These are phyloP conservation scores for Metopolophium dirhodum DNA, from an alignment of 1,140 invertebrate species.

Conservation along the genomic window DNA sequence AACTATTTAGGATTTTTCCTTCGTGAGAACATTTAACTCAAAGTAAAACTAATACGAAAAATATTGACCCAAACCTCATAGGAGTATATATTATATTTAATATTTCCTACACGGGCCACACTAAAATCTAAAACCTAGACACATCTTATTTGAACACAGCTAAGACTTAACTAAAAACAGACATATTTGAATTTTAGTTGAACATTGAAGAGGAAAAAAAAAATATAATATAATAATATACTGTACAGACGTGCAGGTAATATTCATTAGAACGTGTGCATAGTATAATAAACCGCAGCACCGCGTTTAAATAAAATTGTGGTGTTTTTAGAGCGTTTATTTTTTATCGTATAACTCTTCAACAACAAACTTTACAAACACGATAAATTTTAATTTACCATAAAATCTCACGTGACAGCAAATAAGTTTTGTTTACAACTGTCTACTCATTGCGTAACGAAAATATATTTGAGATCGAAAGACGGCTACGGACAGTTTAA, in stretches of 20 bases:
- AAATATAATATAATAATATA: not conserved
- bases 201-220: not conserved
- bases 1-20: not conserved
- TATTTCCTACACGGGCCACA: not conserved
- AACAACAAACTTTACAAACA: constrained; percentile 12
- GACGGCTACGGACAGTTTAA: not conserved
- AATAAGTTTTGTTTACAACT: not conserved
- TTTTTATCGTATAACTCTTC: not conserved
- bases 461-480: not conserved
- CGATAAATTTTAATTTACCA: constrained; percentile 31
- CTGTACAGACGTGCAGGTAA: not conserved
- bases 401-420: not conserved
- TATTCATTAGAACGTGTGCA: not conserved
- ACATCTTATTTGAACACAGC: not conserved
- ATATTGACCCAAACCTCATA: not conserved
- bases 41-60: not conserved
- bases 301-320: not conserved
- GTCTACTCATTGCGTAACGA: not conserved
- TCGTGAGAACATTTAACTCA: not conserved
- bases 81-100: not conserved
- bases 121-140: no score
- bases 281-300: not conserved
- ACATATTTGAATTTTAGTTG: not conserved
- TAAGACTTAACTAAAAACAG: not conserved
- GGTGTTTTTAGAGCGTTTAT: not conserved